A percentile compares a stretch with the other conserved stretches of the same genome.
Conservation (phyloP, 2,797 vertebrate genomes). For the Harpagifer antarcticus region DNA sequence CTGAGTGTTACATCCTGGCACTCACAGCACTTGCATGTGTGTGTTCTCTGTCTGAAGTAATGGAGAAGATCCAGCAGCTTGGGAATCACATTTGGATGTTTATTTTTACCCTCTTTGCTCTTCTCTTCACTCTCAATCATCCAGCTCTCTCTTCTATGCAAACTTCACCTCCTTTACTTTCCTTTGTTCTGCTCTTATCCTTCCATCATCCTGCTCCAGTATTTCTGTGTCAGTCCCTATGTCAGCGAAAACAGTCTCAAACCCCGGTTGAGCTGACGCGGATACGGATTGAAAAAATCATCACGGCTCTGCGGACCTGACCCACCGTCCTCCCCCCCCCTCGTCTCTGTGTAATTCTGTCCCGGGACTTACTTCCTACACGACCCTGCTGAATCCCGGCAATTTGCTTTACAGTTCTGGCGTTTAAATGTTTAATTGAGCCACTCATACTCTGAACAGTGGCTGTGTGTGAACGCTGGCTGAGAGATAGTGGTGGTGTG, state of each 20-base stretch:
- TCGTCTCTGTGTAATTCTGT: constrained; percentile 64
- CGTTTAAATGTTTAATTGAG: constrained; percentile 86
- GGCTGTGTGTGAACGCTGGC: constrained; percentile 11
- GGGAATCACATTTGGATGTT: constrained; percentile 48
- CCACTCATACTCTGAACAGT: constrained; percentile 64
- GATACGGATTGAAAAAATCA: constrained; percentile 52
- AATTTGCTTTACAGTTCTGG: constrained; percentile 82
- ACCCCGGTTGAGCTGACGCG: constrained; percentile 54
- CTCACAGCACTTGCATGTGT: constrained; percentile 26
- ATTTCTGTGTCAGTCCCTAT: constrained; percentile 53
- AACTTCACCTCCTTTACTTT: constrained; percentile 60
- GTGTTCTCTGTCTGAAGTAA: constrained; percentile 46
- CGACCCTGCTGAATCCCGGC: constrained; percentile 72
- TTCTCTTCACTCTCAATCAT: constrained; percentile 48
- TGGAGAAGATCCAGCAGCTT: constrained; percentile 26
- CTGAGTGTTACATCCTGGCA: constrained; percentile 39
- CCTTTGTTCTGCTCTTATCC: constrained; percentile 65
- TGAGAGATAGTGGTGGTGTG: constrained; percentile 27
- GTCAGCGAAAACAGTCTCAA: constrained; percentile 66
- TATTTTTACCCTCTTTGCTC: constrained; percentile 30
- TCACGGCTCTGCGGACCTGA: constrained; percentile 70
- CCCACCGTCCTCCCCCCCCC: constrained; percentile 52
- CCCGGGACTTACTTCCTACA: constrained; percentile 78
- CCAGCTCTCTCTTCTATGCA: constrained; percentile 53
- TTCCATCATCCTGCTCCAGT: constrained; percentile 52